phyloP scores from a whole-genome alignment of 2,113 vertebrate genomes.

The Columba livia region DNA sequence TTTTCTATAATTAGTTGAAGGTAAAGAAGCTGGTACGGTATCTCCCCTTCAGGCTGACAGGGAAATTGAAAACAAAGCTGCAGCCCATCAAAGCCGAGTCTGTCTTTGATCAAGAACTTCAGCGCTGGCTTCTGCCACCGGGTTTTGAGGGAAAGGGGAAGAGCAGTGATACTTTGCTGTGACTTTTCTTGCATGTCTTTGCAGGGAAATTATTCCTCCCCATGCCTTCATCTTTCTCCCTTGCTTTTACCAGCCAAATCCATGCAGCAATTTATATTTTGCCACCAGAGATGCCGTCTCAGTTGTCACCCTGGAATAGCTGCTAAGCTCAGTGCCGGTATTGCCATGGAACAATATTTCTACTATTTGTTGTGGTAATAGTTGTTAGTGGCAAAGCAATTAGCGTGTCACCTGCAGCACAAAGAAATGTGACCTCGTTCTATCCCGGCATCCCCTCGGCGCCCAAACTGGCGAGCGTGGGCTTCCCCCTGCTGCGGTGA shows the following conservation, averaged over 20 bases:
- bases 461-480: neutral
- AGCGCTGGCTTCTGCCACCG: neutral
- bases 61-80: neutral
- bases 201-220: neutral
- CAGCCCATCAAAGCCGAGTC: neutral
- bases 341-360: slow-evolving; percentile 24
- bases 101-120: neutral
- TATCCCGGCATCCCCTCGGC: neutral
- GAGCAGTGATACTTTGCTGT: neutral
- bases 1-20: neutral
- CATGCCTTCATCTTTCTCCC: rapidly evolving
- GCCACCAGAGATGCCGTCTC: neutral
- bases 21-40: neutral
- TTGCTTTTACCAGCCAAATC: neutral
- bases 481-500: neutral
- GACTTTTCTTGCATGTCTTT: neutral
- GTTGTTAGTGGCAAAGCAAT: slow-evolving; percentile 39
- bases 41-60: slow-evolving; percentile 19
- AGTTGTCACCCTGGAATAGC: slow-evolving; percentile 39
- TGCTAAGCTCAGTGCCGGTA: neutral
- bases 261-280: neutral
- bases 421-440: neutral
- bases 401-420: slow-evolving; percentile 3
- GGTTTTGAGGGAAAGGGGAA: neutral
- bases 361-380: slow-evolving; percentile 67